Percentiles rank a stretch among this genome's conserved stretches.
These are phyloP conservation scores for Keiferia lycopersicella DNA, from an alignment of 2,888 invertebrate species.

Conservation along the genomic window DNA sequence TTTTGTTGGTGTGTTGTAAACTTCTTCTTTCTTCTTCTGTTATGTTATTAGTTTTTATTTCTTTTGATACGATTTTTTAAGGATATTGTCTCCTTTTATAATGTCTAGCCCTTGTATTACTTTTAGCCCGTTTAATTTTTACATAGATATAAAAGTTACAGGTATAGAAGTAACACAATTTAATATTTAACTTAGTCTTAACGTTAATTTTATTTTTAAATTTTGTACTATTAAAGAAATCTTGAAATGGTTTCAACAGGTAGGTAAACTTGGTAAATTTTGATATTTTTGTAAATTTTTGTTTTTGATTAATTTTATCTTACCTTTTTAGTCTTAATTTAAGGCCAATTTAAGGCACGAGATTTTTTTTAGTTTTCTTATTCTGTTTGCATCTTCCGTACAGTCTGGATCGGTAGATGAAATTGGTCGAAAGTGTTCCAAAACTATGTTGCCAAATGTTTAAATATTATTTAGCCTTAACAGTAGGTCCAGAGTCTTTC, in stretches of 20 bases:
- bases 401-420: conserved; percentile 70
- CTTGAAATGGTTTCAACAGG: conserved; percentile 76
- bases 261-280: conserved; percentile 78
- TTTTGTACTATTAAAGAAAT: conserved; percentile 81
- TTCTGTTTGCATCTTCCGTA: conserved; percentile 68
- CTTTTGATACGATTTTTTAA: conserved; percentile 13
- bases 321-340: conserved; percentile 78
- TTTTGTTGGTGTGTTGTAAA: conserved; percentile 36
- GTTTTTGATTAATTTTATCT: conserved; percentile 71
- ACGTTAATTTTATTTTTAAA: conserved; percentile 74
- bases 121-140: conserved; percentile 71
- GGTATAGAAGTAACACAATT: conserved; percentile 75
- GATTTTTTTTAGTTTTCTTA: conserved; percentile 60
- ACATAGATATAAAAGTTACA: conserved; percentile 75
- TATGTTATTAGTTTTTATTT: conserved; percentile 31
- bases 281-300: conserved; percentile 53
- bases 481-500: conserved; percentile 71
- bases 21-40: conserved; percentile 40
- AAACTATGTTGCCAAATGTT: conserved; percentile 70
- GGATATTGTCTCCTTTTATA: conserved; percentile 56
- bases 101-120: conserved; percentile 58
- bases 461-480: conserved; percentile 79
- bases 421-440: conserved; percentile 76
- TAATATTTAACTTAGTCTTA: conserved; percentile 75
- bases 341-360: conserved; percentile 82